These are phyloP conservation scores for Sprattus sprattus DNA, from an alignment of 2,113 vertebrate species.

Conservation along the genomic window DNA sequence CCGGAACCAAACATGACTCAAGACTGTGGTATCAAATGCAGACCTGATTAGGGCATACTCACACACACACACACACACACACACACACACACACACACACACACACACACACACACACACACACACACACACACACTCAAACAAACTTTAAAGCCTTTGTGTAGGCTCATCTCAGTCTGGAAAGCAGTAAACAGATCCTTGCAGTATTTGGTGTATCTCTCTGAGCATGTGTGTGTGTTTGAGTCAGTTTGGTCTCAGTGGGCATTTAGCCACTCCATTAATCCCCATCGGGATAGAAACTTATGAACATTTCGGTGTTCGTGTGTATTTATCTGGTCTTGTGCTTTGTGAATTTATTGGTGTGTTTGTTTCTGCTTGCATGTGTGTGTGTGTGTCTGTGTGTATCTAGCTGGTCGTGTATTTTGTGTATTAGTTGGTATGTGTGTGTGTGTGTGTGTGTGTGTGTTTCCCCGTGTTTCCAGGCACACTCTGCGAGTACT, in stretches of 20 bases:
- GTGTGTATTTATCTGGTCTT: neutral
- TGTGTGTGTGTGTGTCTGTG: neutral
- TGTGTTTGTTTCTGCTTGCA: neutral
- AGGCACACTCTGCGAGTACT: neutral
- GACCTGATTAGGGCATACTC: no score
- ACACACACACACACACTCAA: neutral
- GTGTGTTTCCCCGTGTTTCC: neutral
- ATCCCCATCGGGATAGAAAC: neutral
- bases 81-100: neutral
- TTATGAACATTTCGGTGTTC: no score
- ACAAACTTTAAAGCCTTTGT: neutral
- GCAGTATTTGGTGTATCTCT: neutral
- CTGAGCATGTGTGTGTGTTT: neutral
- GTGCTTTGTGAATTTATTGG: neutral
- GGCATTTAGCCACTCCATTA: neutral
- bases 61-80: conserved; percentile 23
- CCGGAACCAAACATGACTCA: no score
- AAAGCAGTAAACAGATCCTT: neutral
- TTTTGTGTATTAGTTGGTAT: neutral
- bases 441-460: neutral
- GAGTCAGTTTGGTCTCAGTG: neutral
- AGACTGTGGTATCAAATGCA: no score
- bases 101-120: neutral
- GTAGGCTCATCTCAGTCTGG: no score
- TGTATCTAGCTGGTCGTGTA: no score